Percentiles rank a stretch among this genome's conserved stretches.
Conservation (phyloP, 2,113 vertebrate genomes). For the Stictonetta naevosa region DNA sequence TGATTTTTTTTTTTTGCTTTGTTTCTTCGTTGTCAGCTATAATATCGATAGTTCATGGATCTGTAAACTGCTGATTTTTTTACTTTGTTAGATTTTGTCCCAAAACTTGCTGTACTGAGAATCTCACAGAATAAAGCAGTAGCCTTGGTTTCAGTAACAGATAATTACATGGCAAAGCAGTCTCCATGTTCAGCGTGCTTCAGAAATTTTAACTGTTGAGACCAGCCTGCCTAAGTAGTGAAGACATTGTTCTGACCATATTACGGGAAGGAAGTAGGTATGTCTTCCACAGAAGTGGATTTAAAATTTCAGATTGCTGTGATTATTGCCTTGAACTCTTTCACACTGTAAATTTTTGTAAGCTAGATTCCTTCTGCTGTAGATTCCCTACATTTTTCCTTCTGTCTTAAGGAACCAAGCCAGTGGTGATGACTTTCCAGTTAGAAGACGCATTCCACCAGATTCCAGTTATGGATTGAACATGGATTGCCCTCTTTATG, state of each 20-base stretch:
- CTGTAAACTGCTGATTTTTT: not conserved
- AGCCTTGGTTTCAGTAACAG: not conserved
- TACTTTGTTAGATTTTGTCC: not conserved
- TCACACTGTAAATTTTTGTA: not conserved
- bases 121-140: not conserved
- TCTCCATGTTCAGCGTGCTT: not conserved
- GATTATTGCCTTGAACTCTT: slow-evolving; percentile 6
- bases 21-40: not conserved
- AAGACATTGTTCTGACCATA: not conserved
- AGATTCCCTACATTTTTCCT: not conserved
- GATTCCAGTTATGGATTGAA: not conserved
- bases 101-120: not conserved
- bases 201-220: not conserved
- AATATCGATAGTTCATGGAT: not conserved
- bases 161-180: not conserved
- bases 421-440: not conserved
- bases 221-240: not conserved
- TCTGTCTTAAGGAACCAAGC: not conserved
- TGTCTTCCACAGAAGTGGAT: not conserved
- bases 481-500: not conserved
- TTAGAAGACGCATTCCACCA: not conserved
- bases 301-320: slow-evolving; percentile 5
- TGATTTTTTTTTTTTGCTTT: not conserved
- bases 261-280: not conserved
- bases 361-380: not conserved